These are phyloP conservation scores for Noturus placidus DNA, from an alignment of 2,113 vertebrate genomes.

Conservation along the genomic window DNA sequence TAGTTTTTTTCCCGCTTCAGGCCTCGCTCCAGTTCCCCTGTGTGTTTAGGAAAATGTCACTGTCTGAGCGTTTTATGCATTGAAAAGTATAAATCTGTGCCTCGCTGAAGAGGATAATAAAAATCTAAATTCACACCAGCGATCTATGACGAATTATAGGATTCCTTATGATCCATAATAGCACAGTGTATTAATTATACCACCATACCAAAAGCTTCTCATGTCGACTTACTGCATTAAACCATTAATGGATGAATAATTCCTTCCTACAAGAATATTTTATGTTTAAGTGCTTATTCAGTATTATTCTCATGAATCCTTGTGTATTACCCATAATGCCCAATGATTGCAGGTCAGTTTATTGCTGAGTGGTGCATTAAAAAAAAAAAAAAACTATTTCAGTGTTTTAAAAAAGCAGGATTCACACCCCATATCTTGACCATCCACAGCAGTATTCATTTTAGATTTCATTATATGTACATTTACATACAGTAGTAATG, in stretches of 20 bases:
- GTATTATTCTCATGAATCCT: too few species aligned
- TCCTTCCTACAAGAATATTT: not conserved
- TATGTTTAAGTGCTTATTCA: not conserved
- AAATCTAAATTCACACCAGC: not conserved
- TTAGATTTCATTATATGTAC: not conserved
- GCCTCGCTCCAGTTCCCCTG: not conserved
- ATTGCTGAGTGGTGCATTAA: not conserved
- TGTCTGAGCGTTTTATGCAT: not conserved
- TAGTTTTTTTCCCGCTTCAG: constrained; percentile 1
- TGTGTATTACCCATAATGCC: not conserved
- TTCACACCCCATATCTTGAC: not conserved
- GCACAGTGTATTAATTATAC: not conserved
- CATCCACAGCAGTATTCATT: not conserved
- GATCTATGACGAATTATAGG: not conserved
- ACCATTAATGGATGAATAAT: not conserved
- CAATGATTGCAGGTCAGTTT: not conserved
- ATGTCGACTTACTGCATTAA: not conserved
- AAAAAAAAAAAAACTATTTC: too few species aligned
- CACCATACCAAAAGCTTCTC: not conserved
- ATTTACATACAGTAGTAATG: not conserved
- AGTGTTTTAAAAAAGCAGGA: not conserved
- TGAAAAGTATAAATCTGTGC: constrained; percentile 10
- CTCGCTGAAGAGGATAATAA: not conserved
- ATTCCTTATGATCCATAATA: constrained; percentile 14
- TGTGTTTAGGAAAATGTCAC: constrained; percentile 15